phyloP scores from a whole-genome alignment of 30 jellyfish, hydroid and myxozoan genomes.

The Aurelia aurita region DNA sequence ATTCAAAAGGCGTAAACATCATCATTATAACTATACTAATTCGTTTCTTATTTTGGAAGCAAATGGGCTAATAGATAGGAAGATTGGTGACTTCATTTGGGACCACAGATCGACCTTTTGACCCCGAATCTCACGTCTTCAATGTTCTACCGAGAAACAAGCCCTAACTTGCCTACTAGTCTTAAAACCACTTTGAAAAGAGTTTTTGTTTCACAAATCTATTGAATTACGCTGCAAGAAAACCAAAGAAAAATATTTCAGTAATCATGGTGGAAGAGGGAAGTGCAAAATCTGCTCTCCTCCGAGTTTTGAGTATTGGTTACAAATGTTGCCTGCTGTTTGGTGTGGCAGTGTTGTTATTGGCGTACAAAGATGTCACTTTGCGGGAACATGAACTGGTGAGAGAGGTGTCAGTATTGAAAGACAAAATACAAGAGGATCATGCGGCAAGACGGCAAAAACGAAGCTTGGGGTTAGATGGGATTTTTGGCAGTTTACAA shows the following conservation, averaged over 20 bases:
- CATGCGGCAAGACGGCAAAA: not conserved
- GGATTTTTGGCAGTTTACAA: constrained; percentile 4
- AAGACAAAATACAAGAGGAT: constrained; percentile 7
- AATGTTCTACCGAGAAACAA: too few species aligned
- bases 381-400: constrained; percentile 36
- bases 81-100: too few species aligned
- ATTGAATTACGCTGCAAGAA: not conserved
- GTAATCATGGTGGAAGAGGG: constrained; percentile 20
- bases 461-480: constrained; percentile 41
- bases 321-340: constrained; percentile 36
- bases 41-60: too few species aligned
- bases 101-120: too few species aligned
- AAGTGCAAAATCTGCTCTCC: not conserved
- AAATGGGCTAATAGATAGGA: too few species aligned
- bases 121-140: too few species aligned
- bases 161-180: too few species aligned
- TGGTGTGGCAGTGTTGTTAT: constrained; percentile 29
- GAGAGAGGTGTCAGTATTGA: constrained; percentile 1
- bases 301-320: constrained; percentile 8
- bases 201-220: too few species aligned
- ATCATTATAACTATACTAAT: too few species aligned
- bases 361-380: constrained; percentile 49
- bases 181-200: too few species aligned
- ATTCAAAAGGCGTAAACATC: too few species aligned
- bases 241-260: not conserved